Evolutionary conservation across 2,888 invertebrate genomes (phyloP).

Genomic region (Ochlodes sylvanus): DNA sequence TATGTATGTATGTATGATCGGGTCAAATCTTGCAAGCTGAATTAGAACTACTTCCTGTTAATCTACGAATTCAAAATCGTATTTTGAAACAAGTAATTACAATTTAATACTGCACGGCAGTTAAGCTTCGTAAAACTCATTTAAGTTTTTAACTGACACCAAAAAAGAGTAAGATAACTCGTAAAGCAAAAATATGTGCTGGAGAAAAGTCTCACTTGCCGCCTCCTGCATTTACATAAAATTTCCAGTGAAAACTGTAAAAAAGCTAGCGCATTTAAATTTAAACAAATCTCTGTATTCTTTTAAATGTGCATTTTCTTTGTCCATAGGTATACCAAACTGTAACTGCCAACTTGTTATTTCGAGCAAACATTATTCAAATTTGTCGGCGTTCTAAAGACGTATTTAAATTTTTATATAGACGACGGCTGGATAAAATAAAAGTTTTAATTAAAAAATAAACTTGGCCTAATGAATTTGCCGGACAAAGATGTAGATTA

Average conservation of each 20-base stretch:
- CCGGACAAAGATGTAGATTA: conserved; percentile 2
- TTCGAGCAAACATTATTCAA: conserved; percentile 29
- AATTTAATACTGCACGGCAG: conserved; percentile 8
- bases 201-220: conserved; percentile 27
- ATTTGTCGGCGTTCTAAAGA: conserved; percentile 19
- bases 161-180: conserved; percentile 2
- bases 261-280: conserved; percentile 36
- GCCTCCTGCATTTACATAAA: conserved; percentile 31
- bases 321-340: conserved; percentile 8
- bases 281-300: conserved; percentile 35
- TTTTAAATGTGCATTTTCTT: conserved; percentile 37
- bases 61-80: no score
- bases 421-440: conserved; percentile 18
- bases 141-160: conserved; percentile 5
- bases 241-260: conserved; percentile 29
- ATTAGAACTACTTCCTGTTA: no score
- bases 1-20: no score
- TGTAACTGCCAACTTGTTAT: conserved; percentile 21
- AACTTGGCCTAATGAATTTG: conserved; percentile 19
- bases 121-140: conserved; percentile 8
- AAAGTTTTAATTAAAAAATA: conserved; percentile 31
- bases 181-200: conserved; percentile 21
- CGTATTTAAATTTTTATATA: conserved; percentile 30
- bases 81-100: no score
- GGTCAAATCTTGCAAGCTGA: no score